These are phyloP conservation scores for Porites rus DNA, from an alignment of 92 coral and sea anemone species.

Conservation along the genomic window DNA sequence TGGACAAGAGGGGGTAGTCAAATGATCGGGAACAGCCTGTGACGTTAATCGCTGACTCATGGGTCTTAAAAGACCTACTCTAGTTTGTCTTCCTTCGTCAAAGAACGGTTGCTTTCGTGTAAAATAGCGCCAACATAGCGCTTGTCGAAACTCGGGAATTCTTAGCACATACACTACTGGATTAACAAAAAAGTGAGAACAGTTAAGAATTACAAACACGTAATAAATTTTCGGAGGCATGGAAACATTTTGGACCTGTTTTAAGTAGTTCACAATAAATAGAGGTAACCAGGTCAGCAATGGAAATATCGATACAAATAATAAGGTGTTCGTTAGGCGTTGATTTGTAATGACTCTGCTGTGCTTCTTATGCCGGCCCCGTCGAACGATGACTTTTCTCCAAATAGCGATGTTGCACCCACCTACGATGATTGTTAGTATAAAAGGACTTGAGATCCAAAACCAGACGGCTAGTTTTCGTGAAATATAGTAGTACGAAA, in stretches of 20 bases:
- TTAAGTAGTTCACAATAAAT: background rate
- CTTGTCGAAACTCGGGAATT: background rate
- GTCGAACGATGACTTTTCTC: background rate
- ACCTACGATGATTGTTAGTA: background rate
- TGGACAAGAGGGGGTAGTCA: background rate
- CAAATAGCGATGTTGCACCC: slow-evolving; percentile 1
- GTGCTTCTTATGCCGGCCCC: background rate
- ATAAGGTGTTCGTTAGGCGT: background rate
- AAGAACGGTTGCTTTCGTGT: background rate
- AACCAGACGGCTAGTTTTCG: background rate
- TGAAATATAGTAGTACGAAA: background rate
- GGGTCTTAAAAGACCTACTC: background rate
- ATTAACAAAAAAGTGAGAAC: background rate
- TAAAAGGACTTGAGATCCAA: background rate
- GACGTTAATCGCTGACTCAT: background rate
- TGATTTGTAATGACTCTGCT: background rate
- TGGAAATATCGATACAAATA: background rate
- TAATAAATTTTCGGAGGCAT: background rate
- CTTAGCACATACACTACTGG: background rate
- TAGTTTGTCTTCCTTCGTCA: background rate
- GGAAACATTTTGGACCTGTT: background rate
- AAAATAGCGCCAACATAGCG: background rate
- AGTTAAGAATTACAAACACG: background rate
- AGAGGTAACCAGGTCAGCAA: background rate
- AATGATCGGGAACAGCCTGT: background rate